Percentiles rank a stretch among this genome's conserved stretches.
These are phyloP conservation scores for Diuraphis noxia DNA, from an alignment of 1,140 invertebrate genomes.

Conservation along the genomic window DNA sequence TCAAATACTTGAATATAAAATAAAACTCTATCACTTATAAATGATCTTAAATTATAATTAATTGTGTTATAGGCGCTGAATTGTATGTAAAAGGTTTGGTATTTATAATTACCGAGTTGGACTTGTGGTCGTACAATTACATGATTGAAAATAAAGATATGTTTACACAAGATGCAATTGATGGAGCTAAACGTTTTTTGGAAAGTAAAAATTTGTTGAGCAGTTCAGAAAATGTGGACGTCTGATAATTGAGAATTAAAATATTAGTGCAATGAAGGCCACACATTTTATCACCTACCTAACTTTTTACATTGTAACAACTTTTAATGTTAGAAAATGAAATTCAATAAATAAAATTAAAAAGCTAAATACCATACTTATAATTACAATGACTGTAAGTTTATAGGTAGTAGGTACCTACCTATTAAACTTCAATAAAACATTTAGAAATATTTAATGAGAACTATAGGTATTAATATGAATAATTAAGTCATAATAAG, in stretches of 20 bases:
- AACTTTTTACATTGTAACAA: neutral
- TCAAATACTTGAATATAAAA: neutral
- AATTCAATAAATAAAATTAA: neutral
- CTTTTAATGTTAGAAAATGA: neutral
- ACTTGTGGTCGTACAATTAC: constrained; percentile 22
- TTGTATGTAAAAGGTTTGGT: neutral
- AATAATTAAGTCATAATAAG: too few species aligned
- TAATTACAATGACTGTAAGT: neutral
- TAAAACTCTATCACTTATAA: neutral
- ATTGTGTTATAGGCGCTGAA: neutral
- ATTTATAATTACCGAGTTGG: neutral
- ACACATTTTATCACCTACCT: neutral
- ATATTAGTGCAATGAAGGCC: neutral
- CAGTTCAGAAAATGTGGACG: neutral
- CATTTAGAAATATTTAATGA: neutral
- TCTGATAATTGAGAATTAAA: neutral
- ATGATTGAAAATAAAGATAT: neutral
- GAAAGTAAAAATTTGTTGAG: neutral
- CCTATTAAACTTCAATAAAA: neutral
- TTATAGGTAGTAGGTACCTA: too few species aligned
- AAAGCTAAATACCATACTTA: neutral
- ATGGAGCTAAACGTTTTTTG: constrained; percentile 16
- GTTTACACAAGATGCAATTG: constrained; percentile 24
- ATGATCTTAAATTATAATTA: neutral
- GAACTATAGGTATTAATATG: neutral